A percentile compares a stretch with the other conserved stretches of the same genome.
These are phyloP conservation scores for Beroe forskalii DNA, from an alignment of 37 sponge, comb jelly and placozoan genomes.

Conservation along the genomic window DNA sequence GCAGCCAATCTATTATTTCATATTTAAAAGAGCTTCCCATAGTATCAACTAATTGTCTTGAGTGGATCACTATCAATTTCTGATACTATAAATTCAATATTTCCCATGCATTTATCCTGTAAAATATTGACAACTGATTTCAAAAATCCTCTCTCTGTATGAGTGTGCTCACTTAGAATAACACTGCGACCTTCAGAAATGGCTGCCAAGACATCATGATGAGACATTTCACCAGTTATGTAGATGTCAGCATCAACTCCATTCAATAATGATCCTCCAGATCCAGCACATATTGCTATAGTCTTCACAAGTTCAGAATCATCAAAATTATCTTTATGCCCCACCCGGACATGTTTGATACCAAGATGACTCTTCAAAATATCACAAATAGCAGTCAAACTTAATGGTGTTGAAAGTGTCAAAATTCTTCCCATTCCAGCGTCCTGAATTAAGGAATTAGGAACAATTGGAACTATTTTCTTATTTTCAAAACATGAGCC, in stretches of 20 bases:
- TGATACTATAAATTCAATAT: constrained; percentile 71
- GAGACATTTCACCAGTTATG: constrained; percentile 90
- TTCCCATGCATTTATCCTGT: constrained; percentile 45
- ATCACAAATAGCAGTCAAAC: constrained; percentile 67
- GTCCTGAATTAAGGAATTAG: not conserved
- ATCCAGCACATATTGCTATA: constrained; percentile 87
- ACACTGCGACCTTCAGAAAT: constrained; percentile 74
- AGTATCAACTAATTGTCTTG: no score
- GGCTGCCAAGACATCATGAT: constrained; percentile 91
- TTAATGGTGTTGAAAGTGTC: constrained; percentile 67
- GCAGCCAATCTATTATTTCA: no score
- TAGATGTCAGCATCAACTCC: constrained; percentile 75
- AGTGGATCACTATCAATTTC: constrained; percentile 76
- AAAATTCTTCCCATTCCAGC: constrained; percentile 71
- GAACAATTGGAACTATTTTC: not conserved
- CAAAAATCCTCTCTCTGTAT: constrained; percentile 94
- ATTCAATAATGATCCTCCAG: constrained; percentile 78
- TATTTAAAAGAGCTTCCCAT: no score
- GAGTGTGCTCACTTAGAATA: constrained; percentile 89
- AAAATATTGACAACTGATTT: constrained; percentile 65
- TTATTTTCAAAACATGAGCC: constrained; percentile 69
- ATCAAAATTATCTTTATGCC: not conserved
- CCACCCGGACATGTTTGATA: constrained; percentile 73
- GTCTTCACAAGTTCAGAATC: constrained; percentile 60
- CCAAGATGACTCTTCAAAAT: constrained; percentile 73